These are phyloP conservation scores for Acronicta psi DNA, from an alignment of 2,888 invertebrate genomes.

Conservation along the genomic window DNA sequence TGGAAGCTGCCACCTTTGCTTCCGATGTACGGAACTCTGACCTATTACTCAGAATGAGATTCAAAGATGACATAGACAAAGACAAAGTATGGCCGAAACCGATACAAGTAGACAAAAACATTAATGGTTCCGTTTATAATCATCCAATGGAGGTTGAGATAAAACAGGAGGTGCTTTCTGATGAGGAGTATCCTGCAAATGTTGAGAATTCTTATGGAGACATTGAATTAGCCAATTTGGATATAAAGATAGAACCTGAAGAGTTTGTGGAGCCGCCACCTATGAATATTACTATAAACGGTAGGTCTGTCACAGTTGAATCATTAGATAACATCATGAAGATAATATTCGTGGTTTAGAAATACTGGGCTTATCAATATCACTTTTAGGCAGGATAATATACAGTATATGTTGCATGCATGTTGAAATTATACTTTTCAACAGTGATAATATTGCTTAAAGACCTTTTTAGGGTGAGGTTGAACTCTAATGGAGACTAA, in stretches of 20 bases:
- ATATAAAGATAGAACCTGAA: slow-evolving; percentile 82
- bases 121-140: slow-evolving; percentile 59
- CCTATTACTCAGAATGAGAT: slow-evolving; percentile 59
- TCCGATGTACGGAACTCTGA: slow-evolving; percentile 67
- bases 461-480: too few species aligned
- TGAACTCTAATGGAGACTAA: too few species aligned
- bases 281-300: slow-evolving; percentile 65
- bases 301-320: slow-evolving; percentile 36
- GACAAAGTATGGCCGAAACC: slow-evolving; percentile 78
- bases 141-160: slow-evolving; percentile 68
- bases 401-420: too few species aligned
- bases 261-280: slow-evolving; percentile 67
- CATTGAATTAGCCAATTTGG: slow-evolving; percentile 55
- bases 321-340: not conserved
- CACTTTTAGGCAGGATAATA: too few species aligned
- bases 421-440: too few species aligned
- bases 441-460: too few species aligned
- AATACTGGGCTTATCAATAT: too few species aligned
- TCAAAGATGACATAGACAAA: slow-evolving; percentile 31
- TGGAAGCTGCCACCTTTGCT: slow-evolving; percentile 70
- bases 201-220: slow-evolving; percentile 49
- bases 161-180: slow-evolving; percentile 78
- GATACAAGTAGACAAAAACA: slow-evolving; percentile 73
- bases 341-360: not conserved
- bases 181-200: slow-evolving; percentile 67